Percentiles rank a stretch among this genome's conserved stretches.
Evolutionary conservation across 2,888 invertebrate species (phyloP).

Genomic region (Stictocephala bisonia): DNA sequence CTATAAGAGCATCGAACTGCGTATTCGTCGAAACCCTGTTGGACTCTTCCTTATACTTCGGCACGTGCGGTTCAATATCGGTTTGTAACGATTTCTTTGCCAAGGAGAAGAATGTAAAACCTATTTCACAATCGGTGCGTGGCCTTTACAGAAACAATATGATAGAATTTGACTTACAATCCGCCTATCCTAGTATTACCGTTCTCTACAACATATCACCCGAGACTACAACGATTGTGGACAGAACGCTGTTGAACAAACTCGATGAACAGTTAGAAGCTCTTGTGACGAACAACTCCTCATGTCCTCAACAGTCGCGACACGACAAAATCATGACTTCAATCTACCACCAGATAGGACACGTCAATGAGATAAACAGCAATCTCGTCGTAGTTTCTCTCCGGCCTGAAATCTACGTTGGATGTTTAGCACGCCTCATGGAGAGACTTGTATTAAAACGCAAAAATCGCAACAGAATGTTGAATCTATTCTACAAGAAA

Average conservation of each 20-base stretch:
- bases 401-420: background rate
- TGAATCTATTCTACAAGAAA: background rate
- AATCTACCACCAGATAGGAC: background rate
- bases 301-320: too few species aligned
- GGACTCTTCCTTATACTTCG: background rate
- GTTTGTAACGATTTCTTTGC: background rate
- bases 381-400: background rate
- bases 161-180: background rate
- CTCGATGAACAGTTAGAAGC: too few species aligned
- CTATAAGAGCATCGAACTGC: background rate
- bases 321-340: background rate
- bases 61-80: background rate
- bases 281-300: too few species aligned
- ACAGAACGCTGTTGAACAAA: too few species aligned
- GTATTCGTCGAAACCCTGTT: background rate
- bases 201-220: background rate
- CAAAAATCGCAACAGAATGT: background rate
- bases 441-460: background rate
- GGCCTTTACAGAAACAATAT: background rate
- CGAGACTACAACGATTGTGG: slow-evolving; percentile 2
- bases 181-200: background rate
- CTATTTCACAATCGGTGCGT: background rate
- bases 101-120: background rate
- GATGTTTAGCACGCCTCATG: background rate
- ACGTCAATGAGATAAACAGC: background rate